phyloP scores from a whole-genome alignment of 2,113 vertebrate species.

The Hirundichthys speculiger region DNA sequence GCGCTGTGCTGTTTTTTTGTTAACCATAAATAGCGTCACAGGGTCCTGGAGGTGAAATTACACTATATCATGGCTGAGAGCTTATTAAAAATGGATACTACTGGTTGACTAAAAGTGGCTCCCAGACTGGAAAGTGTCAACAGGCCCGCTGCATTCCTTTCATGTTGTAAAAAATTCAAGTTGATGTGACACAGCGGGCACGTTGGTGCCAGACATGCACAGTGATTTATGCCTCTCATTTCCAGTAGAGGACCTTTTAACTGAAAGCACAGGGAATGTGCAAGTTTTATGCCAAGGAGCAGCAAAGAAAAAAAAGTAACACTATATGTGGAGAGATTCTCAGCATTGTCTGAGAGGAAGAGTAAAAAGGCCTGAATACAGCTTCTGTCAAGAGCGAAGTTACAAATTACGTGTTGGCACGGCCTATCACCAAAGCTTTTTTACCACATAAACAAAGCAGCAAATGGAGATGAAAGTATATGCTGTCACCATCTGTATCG shows the following conservation, averaged over 20 bases:
- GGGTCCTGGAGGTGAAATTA: constrained; percentile 84
- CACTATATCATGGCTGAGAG: constrained; percentile 83
- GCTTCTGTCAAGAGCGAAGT: constrained; percentile 36
- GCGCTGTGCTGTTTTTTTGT: constrained; percentile 79
- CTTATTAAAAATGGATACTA: constrained; percentile 81
- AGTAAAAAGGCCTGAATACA: constrained; percentile 21
- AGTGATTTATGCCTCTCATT: constrained; percentile 76
- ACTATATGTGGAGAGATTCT: constrained; percentile 39
- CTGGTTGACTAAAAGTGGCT: constrained; percentile 76
- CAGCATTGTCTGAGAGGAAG: constrained; percentile 28
- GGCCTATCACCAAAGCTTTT: constrained; percentile 7
- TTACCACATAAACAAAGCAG: constrained; percentile 27
- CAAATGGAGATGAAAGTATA: constrained; percentile 22
- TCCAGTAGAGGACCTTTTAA: constrained; percentile 72
- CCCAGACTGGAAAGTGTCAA: constrained; percentile 74
- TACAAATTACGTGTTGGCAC: constrained; percentile 34
- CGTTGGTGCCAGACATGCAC: constrained; percentile 59
- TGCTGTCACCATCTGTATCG: constrained; percentile 19
- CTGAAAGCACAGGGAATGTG: constrained; percentile 66
- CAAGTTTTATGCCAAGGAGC: constrained; percentile 56
- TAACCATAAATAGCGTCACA: constrained; percentile 84
- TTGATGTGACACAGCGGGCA: constrained; percentile 75
- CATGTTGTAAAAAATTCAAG: constrained; percentile 77
- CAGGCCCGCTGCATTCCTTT: constrained; percentile 57
- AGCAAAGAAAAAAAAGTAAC: constrained; percentile 42